These are phyloP conservation scores for Adrianichthys oophorus DNA, from an alignment of 2,797 vertebrate genomes.

Conservation along the genomic window DNA sequence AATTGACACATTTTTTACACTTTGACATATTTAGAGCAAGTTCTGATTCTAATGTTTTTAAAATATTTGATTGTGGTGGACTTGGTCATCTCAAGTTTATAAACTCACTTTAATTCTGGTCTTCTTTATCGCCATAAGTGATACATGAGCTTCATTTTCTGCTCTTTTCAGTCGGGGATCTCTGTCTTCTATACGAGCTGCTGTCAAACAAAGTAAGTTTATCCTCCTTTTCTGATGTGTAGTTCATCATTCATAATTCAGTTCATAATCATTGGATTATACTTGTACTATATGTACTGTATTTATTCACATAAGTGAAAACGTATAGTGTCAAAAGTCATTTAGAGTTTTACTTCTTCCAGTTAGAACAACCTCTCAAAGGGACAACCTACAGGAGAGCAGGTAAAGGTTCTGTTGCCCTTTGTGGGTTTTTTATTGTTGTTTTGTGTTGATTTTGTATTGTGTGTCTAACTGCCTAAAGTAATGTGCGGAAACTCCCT, in stretches of 20 bases:
- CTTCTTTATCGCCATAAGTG: no score
- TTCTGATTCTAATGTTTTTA: not conserved
- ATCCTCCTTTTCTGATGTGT: not conserved
- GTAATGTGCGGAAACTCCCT: not conserved
- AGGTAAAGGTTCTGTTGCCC: conserved; percentile 73
- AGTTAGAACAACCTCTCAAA: conserved; percentile 80
- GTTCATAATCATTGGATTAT: no score
- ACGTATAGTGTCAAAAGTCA: not conserved
- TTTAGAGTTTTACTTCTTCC: conserved; percentile 27
- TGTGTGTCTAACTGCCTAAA: not conserved
- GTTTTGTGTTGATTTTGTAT: no score
- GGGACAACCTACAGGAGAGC: conserved; percentile 83
- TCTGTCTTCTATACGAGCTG: conserved; percentile 88
- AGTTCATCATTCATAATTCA: no score
- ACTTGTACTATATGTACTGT: not conserved
- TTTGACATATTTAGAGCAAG: no score
- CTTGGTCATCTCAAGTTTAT: not conserved
- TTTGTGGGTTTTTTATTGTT: not conserved
- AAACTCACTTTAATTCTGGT: no score
- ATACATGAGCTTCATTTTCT: conserved; percentile 1
- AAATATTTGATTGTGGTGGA: not conserved
- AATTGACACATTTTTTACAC: no score
- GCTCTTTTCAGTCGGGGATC: conserved; percentile 83
- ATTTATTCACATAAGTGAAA: not conserved
- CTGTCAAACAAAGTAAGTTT: conserved; percentile 87